Evolutionary conservation across 2,888 invertebrate species (phyloP).

Genomic region (Sminthurides aquaticus): DNA sequence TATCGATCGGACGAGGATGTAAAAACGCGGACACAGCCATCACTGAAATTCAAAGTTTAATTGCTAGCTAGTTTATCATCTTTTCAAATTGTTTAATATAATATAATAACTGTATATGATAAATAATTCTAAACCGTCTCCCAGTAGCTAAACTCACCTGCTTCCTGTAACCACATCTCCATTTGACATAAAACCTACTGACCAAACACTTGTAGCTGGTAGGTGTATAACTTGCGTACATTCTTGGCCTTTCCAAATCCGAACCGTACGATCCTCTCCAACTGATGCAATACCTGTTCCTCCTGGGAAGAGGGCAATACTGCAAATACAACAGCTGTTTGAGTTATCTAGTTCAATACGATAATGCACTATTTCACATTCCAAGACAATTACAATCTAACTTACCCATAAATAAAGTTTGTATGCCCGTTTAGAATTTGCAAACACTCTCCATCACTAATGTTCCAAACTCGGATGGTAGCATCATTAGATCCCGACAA

Average conservation of each 20-base stretch:
- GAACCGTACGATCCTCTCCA: slow-evolving; percentile 80
- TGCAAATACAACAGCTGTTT: slow-evolving; percentile 26
- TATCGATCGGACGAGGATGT: slow-evolving; percentile 62
- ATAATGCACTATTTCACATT: not conserved
- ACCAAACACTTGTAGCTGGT: slow-evolving; percentile 87
- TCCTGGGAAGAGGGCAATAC: slow-evolving; percentile 48
- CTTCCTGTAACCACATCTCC: slow-evolving; percentile 82
- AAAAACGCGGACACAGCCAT: slow-evolving; percentile 80
- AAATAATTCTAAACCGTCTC: not conserved
- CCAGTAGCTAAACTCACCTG: slow-evolving; percentile 48
- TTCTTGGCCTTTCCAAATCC: slow-evolving; percentile 66
- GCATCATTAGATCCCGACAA: slow-evolving; percentile 91
- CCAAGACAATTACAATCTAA: not conserved
- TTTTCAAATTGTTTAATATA: not conserved
- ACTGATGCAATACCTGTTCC: slow-evolving; percentile 65
- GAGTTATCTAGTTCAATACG: not conserved
- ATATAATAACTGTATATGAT: not conserved
- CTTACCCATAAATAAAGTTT: slow-evolving; percentile 77
- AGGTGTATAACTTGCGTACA: slow-evolving; percentile 55
- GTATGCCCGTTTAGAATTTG: slow-evolving; percentile 72
- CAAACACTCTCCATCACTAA: slow-evolving; percentile 66
- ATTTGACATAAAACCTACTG: slow-evolving; percentile 68
- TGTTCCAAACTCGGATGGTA: slow-evolving; percentile 71
- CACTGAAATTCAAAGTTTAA: too few species aligned
- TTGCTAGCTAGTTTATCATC: not conserved